phyloP scores from a whole-genome alignment of 2,888 invertebrate species.

The Neria commutata region DNA sequence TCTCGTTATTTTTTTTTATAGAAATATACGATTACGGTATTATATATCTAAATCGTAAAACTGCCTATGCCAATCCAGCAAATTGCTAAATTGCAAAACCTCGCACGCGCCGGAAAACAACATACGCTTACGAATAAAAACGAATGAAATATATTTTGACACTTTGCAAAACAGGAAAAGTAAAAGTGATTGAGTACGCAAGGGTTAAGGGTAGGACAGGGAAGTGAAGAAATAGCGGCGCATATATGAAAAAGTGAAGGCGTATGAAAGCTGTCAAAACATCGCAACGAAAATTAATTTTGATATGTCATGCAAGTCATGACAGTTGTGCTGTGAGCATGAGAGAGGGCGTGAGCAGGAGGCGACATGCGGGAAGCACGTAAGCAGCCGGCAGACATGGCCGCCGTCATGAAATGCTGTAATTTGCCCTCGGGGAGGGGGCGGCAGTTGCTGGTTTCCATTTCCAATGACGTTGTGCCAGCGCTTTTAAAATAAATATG shows the following conservation, averaged over 20 bases:
- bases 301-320: slow-evolving; percentile 28
- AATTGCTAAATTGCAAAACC: neutral
- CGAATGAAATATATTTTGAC: neutral
- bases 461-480: neutral
- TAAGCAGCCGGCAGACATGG: no score
- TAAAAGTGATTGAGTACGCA: no score
- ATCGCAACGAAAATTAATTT: slow-evolving; percentile 29
- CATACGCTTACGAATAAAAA: neutral
- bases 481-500: neutral
- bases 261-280: slow-evolving; percentile 27
- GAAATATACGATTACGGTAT: no score
- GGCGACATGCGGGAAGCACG: no score
- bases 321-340: no score
- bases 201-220: no score
- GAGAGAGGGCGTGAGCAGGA: no score
- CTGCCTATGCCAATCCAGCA: neutral
- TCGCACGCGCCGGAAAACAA: no score
- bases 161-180: neutral
- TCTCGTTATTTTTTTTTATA: no score
- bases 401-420: no score
- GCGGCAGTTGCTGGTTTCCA: neutral
- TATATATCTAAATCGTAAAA: neutral
- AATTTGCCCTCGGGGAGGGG: no score
- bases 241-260: slow-evolving; percentile 6
- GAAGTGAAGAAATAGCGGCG: no score